phyloP scores from a whole-genome alignment of 2,888 invertebrate genomes.

The Octonoba sinensis region DNA sequence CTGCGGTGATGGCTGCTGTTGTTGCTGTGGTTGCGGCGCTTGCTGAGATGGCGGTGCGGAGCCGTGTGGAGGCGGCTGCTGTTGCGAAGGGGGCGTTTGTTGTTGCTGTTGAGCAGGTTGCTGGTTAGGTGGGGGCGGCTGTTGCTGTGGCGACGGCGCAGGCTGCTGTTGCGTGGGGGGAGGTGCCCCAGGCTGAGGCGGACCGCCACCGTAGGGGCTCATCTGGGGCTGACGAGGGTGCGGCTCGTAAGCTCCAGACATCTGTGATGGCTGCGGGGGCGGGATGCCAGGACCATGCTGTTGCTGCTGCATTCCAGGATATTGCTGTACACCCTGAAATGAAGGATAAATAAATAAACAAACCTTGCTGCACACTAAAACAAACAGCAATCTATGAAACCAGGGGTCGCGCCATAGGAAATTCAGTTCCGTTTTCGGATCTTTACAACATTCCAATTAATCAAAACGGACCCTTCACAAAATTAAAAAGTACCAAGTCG shows the following conservation, averaged over 20 bases:
- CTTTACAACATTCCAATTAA: too few relatives aligned
- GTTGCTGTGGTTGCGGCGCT: constrained; percentile 15
- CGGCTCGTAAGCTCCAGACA: constrained; percentile 27
- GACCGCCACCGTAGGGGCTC: constrained; percentile 29
- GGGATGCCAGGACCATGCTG: constrained; percentile 30
- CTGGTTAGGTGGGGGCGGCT: constrained; percentile 14
- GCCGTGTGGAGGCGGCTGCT: constrained; percentile 4
- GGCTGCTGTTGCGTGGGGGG: constrained; percentile 24
- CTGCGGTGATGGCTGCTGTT: neutral
- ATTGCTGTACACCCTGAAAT: constrained; percentile 43
- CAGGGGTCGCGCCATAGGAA: too few relatives aligned
- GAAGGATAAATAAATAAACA: neutral
- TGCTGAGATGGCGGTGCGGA: neutral
- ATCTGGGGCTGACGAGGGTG: constrained; percentile 41
- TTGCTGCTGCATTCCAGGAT: constrained; percentile 21
- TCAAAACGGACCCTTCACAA: too few relatives aligned
- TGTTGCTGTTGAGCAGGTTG: constrained; percentile 5
- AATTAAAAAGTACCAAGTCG: too few relatives aligned
- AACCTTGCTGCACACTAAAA: too few relatives aligned
- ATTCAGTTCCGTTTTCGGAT: too few relatives aligned
- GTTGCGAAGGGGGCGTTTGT: constrained; percentile 24
- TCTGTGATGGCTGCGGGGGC: constrained; percentile 31
- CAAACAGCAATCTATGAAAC: too few relatives aligned
- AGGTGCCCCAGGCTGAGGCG: constrained; percentile 9
- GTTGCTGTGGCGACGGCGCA: constrained; percentile 10